Evolutionary conservation across 1,140 invertebrate species (phyloP).

Genomic region (Nymphalis io): DNA sequence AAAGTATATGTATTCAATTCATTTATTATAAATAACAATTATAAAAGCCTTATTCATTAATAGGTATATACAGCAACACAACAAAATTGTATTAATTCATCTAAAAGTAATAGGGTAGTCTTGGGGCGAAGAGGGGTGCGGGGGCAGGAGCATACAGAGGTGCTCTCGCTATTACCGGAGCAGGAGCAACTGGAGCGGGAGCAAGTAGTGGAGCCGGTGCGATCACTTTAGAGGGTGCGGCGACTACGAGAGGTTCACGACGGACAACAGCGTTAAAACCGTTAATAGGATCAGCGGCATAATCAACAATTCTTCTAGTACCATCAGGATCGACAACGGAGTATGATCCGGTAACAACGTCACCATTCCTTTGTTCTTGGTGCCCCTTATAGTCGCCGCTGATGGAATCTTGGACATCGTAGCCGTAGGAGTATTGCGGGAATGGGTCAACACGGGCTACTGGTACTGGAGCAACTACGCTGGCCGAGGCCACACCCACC

Average conservation of each 20-base stretch:
- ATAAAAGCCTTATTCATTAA: constrained; percentile 57
- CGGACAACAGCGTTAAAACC: constrained; percentile 84
- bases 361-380: constrained; percentile 83
- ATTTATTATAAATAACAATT: constrained; percentile 75
- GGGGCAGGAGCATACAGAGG: constrained; percentile 52
- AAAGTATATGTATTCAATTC: constrained; percentile 24
- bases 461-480: constrained; percentile 58
- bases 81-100: constrained; percentile 78
- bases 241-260: constrained; percentile 64
- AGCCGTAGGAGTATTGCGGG: constrained; percentile 83
- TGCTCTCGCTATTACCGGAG: constrained; percentile 45
- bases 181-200: constrained; percentile 49
- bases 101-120: constrained; percentile 70
- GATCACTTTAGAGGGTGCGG: constrained; percentile 55
- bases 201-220: constrained; percentile 57
- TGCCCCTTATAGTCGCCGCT: constrained; percentile 85
- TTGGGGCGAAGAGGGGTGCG: constrained; percentile 59
- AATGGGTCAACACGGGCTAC: constrained; percentile 75
- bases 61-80: constrained; percentile 62
- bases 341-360: constrained; percentile 83
- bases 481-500: constrained; percentile 57
- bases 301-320: constrained; percentile 81
- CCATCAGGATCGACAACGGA: constrained; percentile 83
- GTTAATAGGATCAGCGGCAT: constrained; percentile 82
- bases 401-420: constrained; percentile 82